Evolutionary conservation across 2,797 vertebrate species (phyloP).

Genomic region (Mus minutoides): DNA sequence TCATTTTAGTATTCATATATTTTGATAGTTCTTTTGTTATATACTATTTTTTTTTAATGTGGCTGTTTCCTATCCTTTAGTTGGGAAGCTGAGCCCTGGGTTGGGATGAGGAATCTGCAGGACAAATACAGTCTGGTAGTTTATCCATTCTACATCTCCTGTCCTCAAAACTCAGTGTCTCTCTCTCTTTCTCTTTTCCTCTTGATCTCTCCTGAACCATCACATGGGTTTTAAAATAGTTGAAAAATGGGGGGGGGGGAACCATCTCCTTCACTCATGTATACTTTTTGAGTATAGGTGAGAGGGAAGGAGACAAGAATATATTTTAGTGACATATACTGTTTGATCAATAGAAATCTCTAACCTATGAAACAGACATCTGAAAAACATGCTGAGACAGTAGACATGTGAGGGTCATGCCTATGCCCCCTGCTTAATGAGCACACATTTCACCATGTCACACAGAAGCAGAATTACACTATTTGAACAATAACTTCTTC

Average conservation of each 20-base stretch:
- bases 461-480: not conserved
- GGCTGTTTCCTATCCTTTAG: conserved; percentile 75
- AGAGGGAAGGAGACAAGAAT: not conserved
- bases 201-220: too few species aligned
- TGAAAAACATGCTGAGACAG: not conserved
- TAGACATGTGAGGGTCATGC: not conserved
- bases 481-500: conserved; percentile 38
- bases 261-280: not conserved
- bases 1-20: conserved; percentile 87
- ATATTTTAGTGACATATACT: not conserved
- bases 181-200: not conserved
- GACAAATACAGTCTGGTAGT: not conserved
- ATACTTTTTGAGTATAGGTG: not conserved
- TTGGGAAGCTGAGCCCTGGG: not conserved
- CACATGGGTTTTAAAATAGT: not conserved
- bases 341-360: not conserved
- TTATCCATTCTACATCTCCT: not conserved
- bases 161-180: not conserved
- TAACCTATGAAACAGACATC: not conserved
- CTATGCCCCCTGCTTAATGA: not conserved
- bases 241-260: not conserved
- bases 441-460: not conserved
- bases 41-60: conserved; percentile 78
- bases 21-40: conserved; percentile 85
- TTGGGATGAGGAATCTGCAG: not conserved